These are phyloP conservation scores for Leptatherina wallacei DNA, from an alignment of 2,797 vertebrate genomes.

Conservation along the genomic window DNA sequence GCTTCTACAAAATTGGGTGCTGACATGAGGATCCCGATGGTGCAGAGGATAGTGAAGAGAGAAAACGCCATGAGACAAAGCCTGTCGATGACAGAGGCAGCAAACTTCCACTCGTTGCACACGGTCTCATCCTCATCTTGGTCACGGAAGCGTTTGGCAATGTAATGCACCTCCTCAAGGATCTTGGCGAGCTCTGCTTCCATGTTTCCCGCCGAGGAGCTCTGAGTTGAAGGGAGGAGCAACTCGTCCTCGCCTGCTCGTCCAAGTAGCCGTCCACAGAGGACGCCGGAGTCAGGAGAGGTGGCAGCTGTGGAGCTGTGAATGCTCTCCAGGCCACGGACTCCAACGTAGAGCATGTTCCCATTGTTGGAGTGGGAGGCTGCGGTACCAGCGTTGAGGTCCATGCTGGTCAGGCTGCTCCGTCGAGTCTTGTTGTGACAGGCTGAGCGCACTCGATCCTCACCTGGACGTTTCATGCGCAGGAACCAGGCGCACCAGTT, in stretches of 20 bases:
- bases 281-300: slow-evolving; percentile 73
- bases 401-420: slow-evolving; percentile 89
- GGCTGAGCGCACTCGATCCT: slow-evolving; percentile 86
- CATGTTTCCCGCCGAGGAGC: slow-evolving; percentile 25
- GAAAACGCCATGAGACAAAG: slow-evolving; percentile 96
- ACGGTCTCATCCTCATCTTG: slow-evolving; percentile 88
- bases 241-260: slow-evolving; percentile 71
- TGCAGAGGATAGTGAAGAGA: slow-evolving; percentile 93
- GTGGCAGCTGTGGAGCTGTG: slow-evolving; percentile 73
- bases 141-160: slow-evolving; percentile 86
- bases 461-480: slow-evolving; percentile 93
- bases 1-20: slow-evolving; percentile 94
- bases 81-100: slow-evolving; percentile 93
- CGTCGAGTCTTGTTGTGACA: slow-evolving; percentile 87
- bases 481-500: slow-evolving; percentile 98
- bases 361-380: slow-evolving; percentile 83
- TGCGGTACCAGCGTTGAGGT: slow-evolving; percentile 80
- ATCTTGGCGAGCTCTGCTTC: slow-evolving; percentile 80
- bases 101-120: slow-evolving; percentile 96
- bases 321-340: slow-evolving; percentile 86
- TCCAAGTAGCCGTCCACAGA: slow-evolving; percentile 62
- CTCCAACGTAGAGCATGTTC: slow-evolving; percentile 89
- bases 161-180: slow-evolving; percentile 91
- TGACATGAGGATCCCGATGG: slow-evolving; percentile 94
- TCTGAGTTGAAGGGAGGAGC: slow-evolving; percentile 65